Percentiles rank a stretch among this genome's conserved stretches.
These are phyloP conservation scores for Drosophila multiciliata DNA, from an alignment of 2,888 invertebrate species.

Conservation along the genomic window DNA sequence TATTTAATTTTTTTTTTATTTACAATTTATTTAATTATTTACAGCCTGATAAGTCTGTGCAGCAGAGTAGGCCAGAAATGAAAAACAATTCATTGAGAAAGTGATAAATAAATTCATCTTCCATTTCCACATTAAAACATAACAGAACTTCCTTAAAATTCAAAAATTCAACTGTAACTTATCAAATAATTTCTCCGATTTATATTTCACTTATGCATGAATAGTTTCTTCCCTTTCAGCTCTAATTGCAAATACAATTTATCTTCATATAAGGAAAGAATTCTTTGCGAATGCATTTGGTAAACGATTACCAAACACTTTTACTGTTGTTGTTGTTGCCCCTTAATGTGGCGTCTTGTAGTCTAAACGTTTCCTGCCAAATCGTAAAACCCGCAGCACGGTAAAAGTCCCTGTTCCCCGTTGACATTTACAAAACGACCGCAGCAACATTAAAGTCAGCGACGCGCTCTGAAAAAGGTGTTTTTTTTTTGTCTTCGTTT, in stretches of 20 bases:
- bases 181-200: neutral
- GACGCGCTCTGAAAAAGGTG: conserved; percentile 35
- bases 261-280: conserved; percentile 32
- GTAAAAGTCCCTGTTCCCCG: conserved; percentile 33
- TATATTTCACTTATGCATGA: neutral
- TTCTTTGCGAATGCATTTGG: neutral
- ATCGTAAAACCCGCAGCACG: conserved; percentile 27
- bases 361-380: conserved; percentile 67
- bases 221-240: neutral
- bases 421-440: conserved; percentile 57
- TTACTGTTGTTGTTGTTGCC: neutral
- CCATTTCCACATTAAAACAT: neutral
- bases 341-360: conserved; percentile 64
- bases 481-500: neutral
- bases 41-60: neutral
- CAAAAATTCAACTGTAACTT: neutral
- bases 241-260: conserved; percentile 45
- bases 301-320: neutral
- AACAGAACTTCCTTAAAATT: neutral
- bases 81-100: accelerated
- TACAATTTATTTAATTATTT: no score
- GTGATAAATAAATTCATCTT: neutral
- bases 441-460: conserved; percentile 71
- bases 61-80: neutral
- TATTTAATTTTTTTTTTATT: neutral